Percentiles rank a stretch among this genome's conserved stretches.
phyloP scores from a whole-genome alignment of 2,888 invertebrate genomes.

The Ectemnius lituratus region DNA sequence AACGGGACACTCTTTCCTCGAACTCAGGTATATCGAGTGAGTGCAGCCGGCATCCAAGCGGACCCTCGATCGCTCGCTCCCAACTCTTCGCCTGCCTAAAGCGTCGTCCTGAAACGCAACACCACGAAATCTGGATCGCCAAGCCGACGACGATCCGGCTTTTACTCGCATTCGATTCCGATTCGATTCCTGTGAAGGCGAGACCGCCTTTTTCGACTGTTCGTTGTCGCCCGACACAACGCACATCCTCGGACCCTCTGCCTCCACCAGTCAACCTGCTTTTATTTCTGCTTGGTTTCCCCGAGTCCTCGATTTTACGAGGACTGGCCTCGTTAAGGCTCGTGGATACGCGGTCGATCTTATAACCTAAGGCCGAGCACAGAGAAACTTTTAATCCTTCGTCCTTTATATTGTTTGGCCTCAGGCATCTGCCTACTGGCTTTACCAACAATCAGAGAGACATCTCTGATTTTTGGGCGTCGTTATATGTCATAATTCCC shows the following conservation, averaged over 20 bases:
- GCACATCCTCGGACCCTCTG: background rate
- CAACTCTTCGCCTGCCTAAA: background rate
- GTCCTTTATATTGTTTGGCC: conserved; percentile 47
- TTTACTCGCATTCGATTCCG: background rate
- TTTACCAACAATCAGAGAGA: no score
- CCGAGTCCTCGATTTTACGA: conserved; percentile 44
- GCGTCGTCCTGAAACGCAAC: background rate
- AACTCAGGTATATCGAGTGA: background rate
- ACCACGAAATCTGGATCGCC: conserved; percentile 3
- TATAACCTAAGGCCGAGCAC: conserved; percentile 1
- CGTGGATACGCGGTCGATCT: no score
- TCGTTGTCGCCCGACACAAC: background rate
- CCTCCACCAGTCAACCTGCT: background rate
- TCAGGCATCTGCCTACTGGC: background rate
- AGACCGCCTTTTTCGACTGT: background rate
- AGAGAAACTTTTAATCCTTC: conserved; percentile 66
- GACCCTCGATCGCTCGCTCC: no score
- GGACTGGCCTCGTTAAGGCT: conserved; percentile 47
- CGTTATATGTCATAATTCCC: conserved; percentile 17
- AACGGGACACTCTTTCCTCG: conserved; percentile 4
- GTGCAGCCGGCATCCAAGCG: no score
- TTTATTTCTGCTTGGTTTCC: conserved; percentile 38
- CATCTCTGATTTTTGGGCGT: background rate
- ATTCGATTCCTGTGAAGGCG: background rate
- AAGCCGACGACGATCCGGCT: background rate